Percentiles rank a stretch among this genome's conserved stretches.
Conservation (phyloP, 2,797 vertebrate species). For the Xenops minutus region DNA sequence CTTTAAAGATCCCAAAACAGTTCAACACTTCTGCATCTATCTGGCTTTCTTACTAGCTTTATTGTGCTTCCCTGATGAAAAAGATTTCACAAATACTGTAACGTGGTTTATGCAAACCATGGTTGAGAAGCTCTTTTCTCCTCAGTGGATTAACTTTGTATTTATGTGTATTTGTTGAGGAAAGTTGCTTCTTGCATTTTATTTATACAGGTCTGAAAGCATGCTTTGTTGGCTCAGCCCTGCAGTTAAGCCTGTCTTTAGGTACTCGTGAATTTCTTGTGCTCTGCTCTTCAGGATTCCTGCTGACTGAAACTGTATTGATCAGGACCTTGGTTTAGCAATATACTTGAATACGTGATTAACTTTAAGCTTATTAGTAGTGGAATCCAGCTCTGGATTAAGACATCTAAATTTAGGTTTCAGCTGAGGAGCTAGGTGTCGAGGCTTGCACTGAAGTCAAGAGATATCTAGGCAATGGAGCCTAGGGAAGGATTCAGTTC, state of each 20-base stretch:
- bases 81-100: neutral
- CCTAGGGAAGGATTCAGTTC: neutral
- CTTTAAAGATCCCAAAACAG: neutral
- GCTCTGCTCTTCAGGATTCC: neutral
- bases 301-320: neutral
- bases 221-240: neutral
- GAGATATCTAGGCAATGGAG: neutral
- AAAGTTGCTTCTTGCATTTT: neutral
- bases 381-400: neutral
- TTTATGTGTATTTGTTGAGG: neutral
- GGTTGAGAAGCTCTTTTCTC: neutral
- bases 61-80: neutral
- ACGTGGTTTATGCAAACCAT: neutral
- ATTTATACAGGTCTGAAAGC: neutral
- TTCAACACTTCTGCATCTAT: neutral
- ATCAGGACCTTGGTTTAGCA: neutral
- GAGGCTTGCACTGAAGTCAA: neutral
- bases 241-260: neutral
- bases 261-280: neutral
- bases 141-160: neutral
- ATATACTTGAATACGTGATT: neutral
- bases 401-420: conserved; percentile 40
- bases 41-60: neutral
- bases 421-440: neutral
- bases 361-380: conserved; percentile 3